Evolutionary conservation across 2,888 invertebrate species (phyloP), one percentile per base, ranked within the genome.

Genomic region (Eupithecia vulgata): DNA sequence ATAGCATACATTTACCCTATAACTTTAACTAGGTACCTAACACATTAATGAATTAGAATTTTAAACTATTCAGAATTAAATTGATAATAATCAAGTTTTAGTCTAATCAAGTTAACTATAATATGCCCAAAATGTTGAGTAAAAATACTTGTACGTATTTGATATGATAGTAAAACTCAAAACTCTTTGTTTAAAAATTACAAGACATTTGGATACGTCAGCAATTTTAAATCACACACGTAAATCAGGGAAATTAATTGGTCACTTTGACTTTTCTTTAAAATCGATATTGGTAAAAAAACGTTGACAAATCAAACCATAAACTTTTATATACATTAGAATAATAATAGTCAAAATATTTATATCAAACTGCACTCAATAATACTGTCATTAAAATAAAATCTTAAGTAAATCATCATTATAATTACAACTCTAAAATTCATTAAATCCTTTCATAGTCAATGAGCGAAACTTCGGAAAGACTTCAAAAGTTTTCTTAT

Each of bases 401-500:
- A 57, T 25, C 48, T 10, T 21, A 52, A 48, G 48, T 21, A 2
- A 52, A 21, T 5, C 57, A 57, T 25, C 57, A 57, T 57, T 69
- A 42, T 72, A 65, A 72, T 61, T 64, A 65, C 70, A 64, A 75
- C 70, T 75, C 37, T 65, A 59, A 75, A 71, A 72, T 72, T 72
- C 75, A 75, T 72, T 72, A 70, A 68, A 72, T 72, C 72, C 65
- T 48, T 75, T 72, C 70, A 72, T 72, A 62, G 70, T 67, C 75
- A 64, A 72, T 75, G 70, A 67, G 59, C 42, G 34, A 37, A 70
- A 72, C 65, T 72, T 75, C 25, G 48, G 70, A 48, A 70, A 72
- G 40, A 62, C 68, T 73, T 61, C 65, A 21, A 68, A 75, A 75
- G 72, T 75, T 75, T 75, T 72, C 75, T 75, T 72, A 72, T 72